Evolutionary conservation across 2,888 invertebrate genomes (phyloP), one percentile per base, ranked within the genome.

Genomic region (Allophyes oxyacanthae): DNA sequence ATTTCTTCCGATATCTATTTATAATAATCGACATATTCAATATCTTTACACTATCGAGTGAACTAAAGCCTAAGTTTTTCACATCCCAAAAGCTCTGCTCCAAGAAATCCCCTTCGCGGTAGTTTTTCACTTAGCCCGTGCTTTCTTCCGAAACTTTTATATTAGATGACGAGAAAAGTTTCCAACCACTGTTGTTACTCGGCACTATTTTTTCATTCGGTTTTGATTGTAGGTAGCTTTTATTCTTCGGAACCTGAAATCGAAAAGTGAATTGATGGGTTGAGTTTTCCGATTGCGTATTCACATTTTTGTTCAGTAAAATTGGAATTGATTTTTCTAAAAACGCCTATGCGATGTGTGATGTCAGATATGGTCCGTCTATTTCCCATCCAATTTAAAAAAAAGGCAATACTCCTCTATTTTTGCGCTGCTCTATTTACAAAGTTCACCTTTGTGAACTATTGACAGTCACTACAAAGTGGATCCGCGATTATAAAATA

Each of bases 91-190:
- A 58, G 58, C 64, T 66, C 51, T 57, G 54, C 56, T 71, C 49
- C 50, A 52, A 64, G 74, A 77, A 78, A 75, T 73, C 64, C 67
- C 59, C 70, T 74, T 57, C 51, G 60, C 59, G 58, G 55, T 83
- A 83, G 81, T 86, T 87, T 86, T 85, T 85, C 81, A 84, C 82
- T 87, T 85, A 81, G 71, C 69, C 55, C 59, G 55, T 68, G 67
- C 43, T 64, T 2, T 67, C 65, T 43, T 48, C 48, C 49, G 45
- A 71, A 85, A 85, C 84, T 86, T 83, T 84, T 79, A 82, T 84
- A 84, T 84, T 79, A 81, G 77, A 83, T 74, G 81, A 83, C 80
- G 77, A 77, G 72, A 53, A 80, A 85, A 81, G 44, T 84, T 82
- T 55, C 50, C 32, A 51, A 62, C 69, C 55, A 51, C 48, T 30